Conservation (phyloP, 2,797 vertebrate species). For the Sebastes iracundus region DNA sequence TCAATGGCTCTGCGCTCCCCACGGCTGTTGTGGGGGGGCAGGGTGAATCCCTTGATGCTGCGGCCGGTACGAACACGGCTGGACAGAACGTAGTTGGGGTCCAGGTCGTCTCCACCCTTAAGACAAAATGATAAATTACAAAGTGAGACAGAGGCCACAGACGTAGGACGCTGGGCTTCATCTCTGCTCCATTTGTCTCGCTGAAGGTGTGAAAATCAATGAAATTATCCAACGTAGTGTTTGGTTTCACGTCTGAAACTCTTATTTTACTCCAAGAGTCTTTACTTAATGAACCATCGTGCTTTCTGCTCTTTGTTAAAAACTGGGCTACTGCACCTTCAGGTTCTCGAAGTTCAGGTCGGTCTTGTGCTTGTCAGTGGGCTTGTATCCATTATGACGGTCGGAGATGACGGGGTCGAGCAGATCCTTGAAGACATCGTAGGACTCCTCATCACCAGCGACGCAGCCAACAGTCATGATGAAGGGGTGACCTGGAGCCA, state of each 20-base stretch:
- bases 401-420: slow-evolving; percentile 92
- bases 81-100: slow-evolving; percentile 95
- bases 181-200: background rate
- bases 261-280: background rate
- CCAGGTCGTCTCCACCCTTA: slow-evolving; percentile 96
- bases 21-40: slow-evolving; percentile 96
- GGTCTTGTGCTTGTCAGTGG: slow-evolving; percentile 94
- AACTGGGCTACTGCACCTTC: slow-evolving; percentile 67
- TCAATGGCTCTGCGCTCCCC: slow-evolving; percentile 92
- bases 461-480: slow-evolving; percentile 98
- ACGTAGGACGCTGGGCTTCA: background rate
- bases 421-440: slow-evolving; percentile 90
- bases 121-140: background rate
- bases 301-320: background rate
- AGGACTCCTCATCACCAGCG: slow-evolving; percentile 93
- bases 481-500: slow-evolving; percentile 88
- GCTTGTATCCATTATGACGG: slow-evolving; percentile 92
- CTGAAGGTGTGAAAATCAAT: background rate
- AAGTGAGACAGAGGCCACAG: background rate
- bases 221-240: background rate
- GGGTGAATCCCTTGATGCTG: slow-evolving; percentile 95
- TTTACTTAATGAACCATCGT: background rate
- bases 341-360: slow-evolving; percentile 95
- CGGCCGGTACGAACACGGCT: slow-evolving; percentile 97
- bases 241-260: background rate